Conservation (phyloP, 2,888 invertebrate species). For the Odontocolon sp. region DNA sequence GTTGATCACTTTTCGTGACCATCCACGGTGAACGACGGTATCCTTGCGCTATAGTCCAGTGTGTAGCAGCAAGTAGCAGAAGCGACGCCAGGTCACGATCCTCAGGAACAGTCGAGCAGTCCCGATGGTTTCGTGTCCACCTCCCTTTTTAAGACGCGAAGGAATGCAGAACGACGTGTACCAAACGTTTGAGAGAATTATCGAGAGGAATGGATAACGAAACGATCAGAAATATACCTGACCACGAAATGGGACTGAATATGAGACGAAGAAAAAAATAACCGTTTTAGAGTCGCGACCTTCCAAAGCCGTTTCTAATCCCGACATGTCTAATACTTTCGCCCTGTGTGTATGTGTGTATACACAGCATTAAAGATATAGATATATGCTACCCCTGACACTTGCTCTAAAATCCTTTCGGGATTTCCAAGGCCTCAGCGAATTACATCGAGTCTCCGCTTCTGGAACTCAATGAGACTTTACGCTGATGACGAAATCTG, state of each 20-base stretch:
- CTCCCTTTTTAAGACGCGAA: constrained; percentile 61
- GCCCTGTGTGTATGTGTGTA: background rate
- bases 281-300: constrained; percentile 33
- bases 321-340: constrained; percentile 6
- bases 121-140: constrained; percentile 51
- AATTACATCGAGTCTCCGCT: constrained; percentile 21
- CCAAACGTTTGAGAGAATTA: constrained; percentile 5
- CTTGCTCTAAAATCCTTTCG: constrained; percentile 56
- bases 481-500: constrained; percentile 43
- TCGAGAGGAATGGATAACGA: constrained; percentile 5
- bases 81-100: constrained; percentile 57
- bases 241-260: background rate
- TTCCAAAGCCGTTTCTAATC: constrained; percentile 45
- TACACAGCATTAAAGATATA: background rate
- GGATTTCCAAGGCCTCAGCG: constrained; percentile 41
- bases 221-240: background rate
- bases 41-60: background rate
- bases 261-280: background rate
- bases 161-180: constrained; percentile 53
- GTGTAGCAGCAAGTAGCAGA: constrained; percentile 3
- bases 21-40: constrained; percentile 11
- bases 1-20: constrained; percentile 55
- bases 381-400: constrained; percentile 18
- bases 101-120: constrained; percentile 38
- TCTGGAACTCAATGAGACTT: constrained; percentile 16